phyloP scores from a whole-genome alignment of 2,113 vertebrate genomes.

The Rhineura floridana region DNA sequence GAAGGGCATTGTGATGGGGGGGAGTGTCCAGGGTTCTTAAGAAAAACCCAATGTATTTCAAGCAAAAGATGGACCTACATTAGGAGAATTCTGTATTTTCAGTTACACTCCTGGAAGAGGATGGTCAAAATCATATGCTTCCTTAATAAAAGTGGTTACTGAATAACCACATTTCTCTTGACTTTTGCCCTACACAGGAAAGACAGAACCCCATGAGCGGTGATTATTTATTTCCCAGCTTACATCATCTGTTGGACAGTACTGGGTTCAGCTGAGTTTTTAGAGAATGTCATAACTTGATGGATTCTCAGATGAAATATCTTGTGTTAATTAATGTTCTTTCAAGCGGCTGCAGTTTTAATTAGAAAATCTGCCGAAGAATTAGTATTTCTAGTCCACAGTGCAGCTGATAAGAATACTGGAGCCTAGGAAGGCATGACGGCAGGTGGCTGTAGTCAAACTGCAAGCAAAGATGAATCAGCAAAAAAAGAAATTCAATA shows the following conservation, averaged over 20 bases:
- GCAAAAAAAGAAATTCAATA: accelerated
- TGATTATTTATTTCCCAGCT: conserved; percentile 17
- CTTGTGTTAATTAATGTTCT: conserved; percentile 24
- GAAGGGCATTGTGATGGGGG: no score
- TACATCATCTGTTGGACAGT: conserved; percentile 41
- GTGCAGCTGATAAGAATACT: conserved; percentile 25
- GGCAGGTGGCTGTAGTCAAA: conserved; percentile 16
- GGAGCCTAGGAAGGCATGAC: background rate
- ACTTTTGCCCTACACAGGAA: background rate
- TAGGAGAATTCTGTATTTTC: background rate
- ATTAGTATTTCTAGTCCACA: conserved; percentile 27
- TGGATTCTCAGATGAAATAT: conserved; percentile 36
- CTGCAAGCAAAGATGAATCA: background rate
- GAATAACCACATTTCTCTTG: conserved; percentile 2
- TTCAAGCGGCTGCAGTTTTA: conserved; percentile 39
- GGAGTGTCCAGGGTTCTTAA: no score
- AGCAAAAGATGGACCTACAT: background rate
- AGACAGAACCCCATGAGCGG: conserved; percentile 10
- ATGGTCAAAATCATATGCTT: background rate
- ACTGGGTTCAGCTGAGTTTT: conserved; percentile 14
- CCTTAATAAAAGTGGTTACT: background rate
- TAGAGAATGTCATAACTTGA: conserved; percentile 38
- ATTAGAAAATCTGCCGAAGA: conserved; percentile 37
- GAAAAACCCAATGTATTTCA: background rate
- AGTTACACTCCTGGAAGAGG: background rate